phyloP scores from a whole-genome alignment of 2,113 vertebrate species.

The Propithecus coquereli region DNA sequence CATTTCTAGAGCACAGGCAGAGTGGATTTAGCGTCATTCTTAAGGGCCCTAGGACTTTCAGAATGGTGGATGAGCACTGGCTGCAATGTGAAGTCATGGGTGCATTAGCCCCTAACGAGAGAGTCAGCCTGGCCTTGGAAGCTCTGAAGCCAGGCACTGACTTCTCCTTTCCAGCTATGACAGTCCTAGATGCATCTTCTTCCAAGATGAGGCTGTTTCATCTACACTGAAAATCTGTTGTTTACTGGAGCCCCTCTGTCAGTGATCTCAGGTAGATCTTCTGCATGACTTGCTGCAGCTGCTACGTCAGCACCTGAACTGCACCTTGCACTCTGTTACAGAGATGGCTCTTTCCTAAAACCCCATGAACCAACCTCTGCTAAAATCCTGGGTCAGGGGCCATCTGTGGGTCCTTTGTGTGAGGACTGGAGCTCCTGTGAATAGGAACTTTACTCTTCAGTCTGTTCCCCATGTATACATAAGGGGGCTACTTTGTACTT shows the following conservation, averaged over 20 bases:
- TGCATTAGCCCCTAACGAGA: not conserved
- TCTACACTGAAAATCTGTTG: not conserved
- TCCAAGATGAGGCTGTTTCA: not conserved
- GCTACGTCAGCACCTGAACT: not conserved
- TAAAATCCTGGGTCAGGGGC: not conserved
- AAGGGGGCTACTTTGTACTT: not conserved
- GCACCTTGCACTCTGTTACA: not conserved
- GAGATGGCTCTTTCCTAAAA: not conserved
- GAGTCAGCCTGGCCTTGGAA: not conserved
- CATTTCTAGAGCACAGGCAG: not conserved
- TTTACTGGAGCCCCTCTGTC: not conserved
- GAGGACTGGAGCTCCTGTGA: rapidly evolving
- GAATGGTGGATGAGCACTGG: not conserved
- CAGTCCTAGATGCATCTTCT: not conserved
- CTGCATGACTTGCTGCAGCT: not conserved
- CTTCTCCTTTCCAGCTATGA: not conserved
- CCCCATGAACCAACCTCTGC: not conserved
- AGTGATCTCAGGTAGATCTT: not conserved
- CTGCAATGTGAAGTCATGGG: not conserved
- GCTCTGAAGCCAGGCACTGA: not conserved
- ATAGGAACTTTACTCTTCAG: rapidly evolving
- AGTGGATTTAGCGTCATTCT: not conserved
- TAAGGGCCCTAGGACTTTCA: not conserved
- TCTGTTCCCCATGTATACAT: not conserved
- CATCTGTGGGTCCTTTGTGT: no score